phyloP scores from a whole-genome alignment of 2,113 vertebrate species.

The Tyrannus savana region DNA sequence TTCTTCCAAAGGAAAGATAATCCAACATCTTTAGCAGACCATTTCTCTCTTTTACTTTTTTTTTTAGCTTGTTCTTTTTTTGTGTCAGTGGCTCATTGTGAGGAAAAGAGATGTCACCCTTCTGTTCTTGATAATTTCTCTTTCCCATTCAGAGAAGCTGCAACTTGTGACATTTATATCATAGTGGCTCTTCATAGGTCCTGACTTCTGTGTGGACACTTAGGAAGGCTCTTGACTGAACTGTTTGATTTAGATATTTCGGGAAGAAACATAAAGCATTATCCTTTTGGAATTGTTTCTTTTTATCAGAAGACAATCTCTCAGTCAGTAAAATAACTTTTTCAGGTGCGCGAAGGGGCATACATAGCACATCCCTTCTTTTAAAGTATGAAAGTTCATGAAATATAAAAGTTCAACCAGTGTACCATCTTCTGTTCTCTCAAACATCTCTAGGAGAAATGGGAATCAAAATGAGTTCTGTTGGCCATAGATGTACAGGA shows the following conservation, averaged over 20 bases:
- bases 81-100: not conserved
- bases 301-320: not conserved
- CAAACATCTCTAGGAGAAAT: not conserved
- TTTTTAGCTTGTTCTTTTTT: not conserved
- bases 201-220: not conserved
- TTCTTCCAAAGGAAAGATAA: not conserved
- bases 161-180: not conserved
- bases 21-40: accelerated
- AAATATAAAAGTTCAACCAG: not conserved
- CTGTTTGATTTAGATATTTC: not conserved
- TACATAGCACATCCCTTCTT: not conserved
- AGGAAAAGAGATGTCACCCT: not conserved
- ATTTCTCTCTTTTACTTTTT: not conserved
- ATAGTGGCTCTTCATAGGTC: not conserved
- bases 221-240: not conserved
- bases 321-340: not conserved
- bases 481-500: not conserved
- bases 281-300: not conserved
- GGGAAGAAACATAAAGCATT: not conserved
- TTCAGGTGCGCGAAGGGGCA: not conserved
- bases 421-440: not conserved
- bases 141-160: not conserved
- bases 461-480: not conserved
- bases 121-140: not conserved
- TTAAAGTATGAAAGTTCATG: not conserved